phyloP scores from a whole-genome alignment of 2,113 vertebrate genomes.

The Charina bottae region DNA sequence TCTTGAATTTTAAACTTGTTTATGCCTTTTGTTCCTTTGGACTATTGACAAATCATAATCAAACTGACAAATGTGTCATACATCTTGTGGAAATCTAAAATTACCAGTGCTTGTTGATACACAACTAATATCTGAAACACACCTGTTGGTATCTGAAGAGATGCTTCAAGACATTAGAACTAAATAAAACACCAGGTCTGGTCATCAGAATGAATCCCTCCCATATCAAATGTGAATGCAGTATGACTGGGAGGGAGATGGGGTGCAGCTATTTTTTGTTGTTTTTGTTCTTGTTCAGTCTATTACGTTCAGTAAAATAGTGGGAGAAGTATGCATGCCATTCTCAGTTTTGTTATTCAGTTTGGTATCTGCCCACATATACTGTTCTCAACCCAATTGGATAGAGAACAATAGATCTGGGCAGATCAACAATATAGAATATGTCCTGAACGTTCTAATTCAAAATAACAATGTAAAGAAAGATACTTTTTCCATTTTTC shows the following conservation, averaged over 20 bases:
- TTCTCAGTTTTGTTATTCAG: not conserved
- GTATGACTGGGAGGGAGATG: not conserved
- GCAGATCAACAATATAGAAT: not conserved
- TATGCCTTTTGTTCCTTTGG: not conserved
- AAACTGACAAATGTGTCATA: not conserved
- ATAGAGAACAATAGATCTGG: not conserved
- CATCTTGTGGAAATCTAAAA: not conserved
- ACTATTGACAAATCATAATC: slow-evolving; percentile 32
- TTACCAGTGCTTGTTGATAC: not conserved
- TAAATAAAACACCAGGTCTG: not conserved
- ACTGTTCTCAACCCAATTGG: not conserved
- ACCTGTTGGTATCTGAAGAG: not conserved
- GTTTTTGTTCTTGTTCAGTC: too few species aligned
- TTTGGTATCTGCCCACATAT: not conserved
- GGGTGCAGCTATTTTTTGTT: not conserved
- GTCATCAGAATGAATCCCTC: not conserved
- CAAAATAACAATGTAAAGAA: not conserved
- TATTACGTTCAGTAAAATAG: not conserved
- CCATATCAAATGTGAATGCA: not conserved
- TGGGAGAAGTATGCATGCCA: not conserved
- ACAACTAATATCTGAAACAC: not conserved
- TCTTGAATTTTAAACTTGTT: slow-evolving; percentile 48
- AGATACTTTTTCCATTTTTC: not conserved
- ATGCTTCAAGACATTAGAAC: not conserved
- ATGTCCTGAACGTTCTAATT: not conserved